Percentiles rank a stretch among this genome's conserved stretches.
phyloP scores from a whole-genome alignment of 2,113 vertebrate genomes.

The Laticauda colubrina region DNA sequence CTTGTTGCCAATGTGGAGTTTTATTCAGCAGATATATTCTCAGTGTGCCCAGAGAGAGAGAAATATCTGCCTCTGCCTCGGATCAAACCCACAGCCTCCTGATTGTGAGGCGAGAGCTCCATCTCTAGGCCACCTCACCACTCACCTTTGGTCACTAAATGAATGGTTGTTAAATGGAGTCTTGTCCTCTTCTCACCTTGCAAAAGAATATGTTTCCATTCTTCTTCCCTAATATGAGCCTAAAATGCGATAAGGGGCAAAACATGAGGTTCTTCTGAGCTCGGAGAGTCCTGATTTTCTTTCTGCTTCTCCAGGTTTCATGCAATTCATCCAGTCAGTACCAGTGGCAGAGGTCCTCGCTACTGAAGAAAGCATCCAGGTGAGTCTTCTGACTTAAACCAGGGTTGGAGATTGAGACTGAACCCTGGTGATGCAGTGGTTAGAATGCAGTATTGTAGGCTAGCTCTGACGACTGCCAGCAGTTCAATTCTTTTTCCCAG shows the following conservation, averaged over 20 bases:
- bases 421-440: neutral
- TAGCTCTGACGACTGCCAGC: no score
- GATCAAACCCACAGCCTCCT: no score
- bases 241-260: neutral
- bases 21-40: no score
- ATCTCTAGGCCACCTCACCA: no score
- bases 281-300: no score
- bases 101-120: no score
- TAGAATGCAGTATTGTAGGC: no score
- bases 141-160: neutral
- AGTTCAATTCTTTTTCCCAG: no score
- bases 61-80: no score
- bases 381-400: constrained; percentile 35
- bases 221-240: neutral
- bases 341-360: constrained; percentile 96
- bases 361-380: constrained; percentile 98
- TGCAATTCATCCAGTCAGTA: constrained; percentile 98
- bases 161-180: no score
- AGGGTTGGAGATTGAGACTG: neutral
- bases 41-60: no score
- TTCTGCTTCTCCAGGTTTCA: constrained; percentile 79
- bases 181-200: neutral
- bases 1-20: no score
- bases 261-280: neutral
- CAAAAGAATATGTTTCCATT: neutral